These are phyloP conservation scores for Acipenser oxyrinchus DNA, from an alignment of 2,797 vertebrate species.

Conservation along the genomic window DNA sequence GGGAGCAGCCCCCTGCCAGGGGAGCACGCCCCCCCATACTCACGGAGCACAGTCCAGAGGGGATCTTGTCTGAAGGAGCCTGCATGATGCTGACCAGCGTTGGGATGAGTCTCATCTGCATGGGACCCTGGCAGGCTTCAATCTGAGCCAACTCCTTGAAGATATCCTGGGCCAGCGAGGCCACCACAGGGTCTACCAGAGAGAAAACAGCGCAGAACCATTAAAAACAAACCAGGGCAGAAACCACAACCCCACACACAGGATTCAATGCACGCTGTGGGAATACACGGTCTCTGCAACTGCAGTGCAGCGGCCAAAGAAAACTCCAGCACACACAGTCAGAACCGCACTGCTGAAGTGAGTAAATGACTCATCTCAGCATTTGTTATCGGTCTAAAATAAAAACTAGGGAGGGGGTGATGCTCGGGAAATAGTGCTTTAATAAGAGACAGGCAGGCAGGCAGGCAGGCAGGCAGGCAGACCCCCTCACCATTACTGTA, in stretches of 20 bases:
- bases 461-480: no score
- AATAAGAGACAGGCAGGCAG: background rate
- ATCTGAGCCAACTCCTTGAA: slow-evolving; percentile 97
- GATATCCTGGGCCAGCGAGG: slow-evolving; percentile 93
- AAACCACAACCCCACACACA: background rate
- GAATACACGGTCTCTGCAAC: no score
- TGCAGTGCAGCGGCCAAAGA: no score
- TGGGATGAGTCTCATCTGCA: slow-evolving; percentile 96
- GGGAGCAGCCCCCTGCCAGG: background rate
- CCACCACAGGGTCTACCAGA: slow-evolving; percentile 85
- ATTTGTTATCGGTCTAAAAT: no score
- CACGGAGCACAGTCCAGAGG: slow-evolving; percentile 88
- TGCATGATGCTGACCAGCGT: slow-evolving; percentile 98
- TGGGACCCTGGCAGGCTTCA: slow-evolving; percentile 89
- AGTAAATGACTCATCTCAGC: no score
- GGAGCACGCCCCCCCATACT: slow-evolving; percentile 40
- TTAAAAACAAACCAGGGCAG: background rate
- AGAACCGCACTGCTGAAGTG: no score
- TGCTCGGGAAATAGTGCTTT: no score
- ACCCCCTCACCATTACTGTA: slow-evolving; percentile 85
- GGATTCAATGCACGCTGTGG: no score
- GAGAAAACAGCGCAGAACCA: background rate
- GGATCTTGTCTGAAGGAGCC: slow-evolving; percentile 92
- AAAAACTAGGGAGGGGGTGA: no score
- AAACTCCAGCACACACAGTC: no score